Evolutionary conservation across 2,113 vertebrate genomes (phyloP).

Genomic region (Catharus bicknelli): DNA sequence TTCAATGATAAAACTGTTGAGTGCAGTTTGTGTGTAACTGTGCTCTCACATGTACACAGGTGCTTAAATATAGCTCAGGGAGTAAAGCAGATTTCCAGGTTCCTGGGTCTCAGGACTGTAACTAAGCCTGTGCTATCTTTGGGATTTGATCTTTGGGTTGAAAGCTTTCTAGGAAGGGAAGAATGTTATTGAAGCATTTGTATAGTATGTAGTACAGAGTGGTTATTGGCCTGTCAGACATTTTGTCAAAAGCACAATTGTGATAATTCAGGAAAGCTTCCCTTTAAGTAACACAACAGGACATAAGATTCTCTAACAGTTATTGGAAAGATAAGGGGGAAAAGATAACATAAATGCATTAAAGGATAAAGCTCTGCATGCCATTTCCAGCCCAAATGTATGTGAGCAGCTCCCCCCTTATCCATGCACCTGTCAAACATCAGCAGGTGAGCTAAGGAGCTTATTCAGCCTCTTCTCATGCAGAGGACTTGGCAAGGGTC

Average conservation of each 20-base stretch:
- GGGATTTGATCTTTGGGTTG: neutral
- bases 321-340: neutral
- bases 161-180: neutral
- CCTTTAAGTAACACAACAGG: neutral
- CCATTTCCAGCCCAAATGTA: neutral
- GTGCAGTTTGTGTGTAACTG: neutral
- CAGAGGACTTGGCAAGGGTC: neutral
- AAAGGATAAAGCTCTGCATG: neutral
- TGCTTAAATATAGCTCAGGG: neutral
- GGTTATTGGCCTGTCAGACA: neutral
- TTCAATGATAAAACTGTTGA: neutral
- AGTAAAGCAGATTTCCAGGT: neutral
- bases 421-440: neutral
- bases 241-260: neutral
- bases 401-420: neutral
- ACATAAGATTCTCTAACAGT: neutral
- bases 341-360: neutral
- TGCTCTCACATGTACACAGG: neutral
- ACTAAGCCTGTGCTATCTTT: neutral
- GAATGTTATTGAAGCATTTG: neutral
- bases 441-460: neutral
- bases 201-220: fast-evolving
- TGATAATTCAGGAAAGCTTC: neutral
- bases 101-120: neutral
- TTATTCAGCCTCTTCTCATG: neutral